These are phyloP conservation scores for Perca flavescens DNA, from an alignment of 2,113 vertebrate species.

Conservation along the genomic window DNA sequence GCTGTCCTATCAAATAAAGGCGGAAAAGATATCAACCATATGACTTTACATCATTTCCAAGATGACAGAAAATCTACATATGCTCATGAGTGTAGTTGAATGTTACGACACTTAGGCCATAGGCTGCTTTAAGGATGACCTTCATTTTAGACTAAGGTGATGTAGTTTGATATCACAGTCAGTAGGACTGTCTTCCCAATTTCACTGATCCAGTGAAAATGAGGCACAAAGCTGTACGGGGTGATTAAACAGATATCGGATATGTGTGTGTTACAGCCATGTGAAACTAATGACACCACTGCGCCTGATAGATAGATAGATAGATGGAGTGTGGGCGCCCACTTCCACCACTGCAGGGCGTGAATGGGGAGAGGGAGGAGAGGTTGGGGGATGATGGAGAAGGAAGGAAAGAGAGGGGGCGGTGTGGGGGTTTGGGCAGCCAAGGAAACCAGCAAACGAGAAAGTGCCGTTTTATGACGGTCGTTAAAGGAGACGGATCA, in stretches of 20 bases:
- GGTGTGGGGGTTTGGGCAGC: constrained; percentile 28
- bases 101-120: constrained; percentile 1
- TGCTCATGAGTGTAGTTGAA: background rate
- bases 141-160: constrained; percentile 54
- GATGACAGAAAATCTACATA: background rate
- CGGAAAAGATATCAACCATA: background rate
- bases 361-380: constrained; percentile 1
- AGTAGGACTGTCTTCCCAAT: constrained; percentile 25
- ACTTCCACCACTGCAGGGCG: constrained; percentile 35
- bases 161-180: constrained; percentile 52
- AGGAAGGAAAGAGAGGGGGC: constrained; percentile 18
- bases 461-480: constrained; percentile 68
- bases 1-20: too few species aligned
- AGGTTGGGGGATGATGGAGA: constrained; percentile 31
- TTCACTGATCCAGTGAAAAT: constrained; percentile 46
- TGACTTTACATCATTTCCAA: constrained; percentile 7
- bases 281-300: constrained; percentile 43
- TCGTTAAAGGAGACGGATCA: constrained; percentile 79
- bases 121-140: constrained; percentile 36
- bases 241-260: constrained; percentile 52
- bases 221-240: constrained; percentile 20
- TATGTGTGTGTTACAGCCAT: constrained; percentile 27
- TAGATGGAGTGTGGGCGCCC: constrained; percentile 37
- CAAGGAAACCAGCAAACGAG: constrained; percentile 51
- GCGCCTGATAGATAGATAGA: constrained; percentile 39